Percentiles rank a stretch among this genome's conserved stretches.
Conservation (phyloP, 2,797 vertebrate species). For the Pteronotus mesoamericanus region DNA sequence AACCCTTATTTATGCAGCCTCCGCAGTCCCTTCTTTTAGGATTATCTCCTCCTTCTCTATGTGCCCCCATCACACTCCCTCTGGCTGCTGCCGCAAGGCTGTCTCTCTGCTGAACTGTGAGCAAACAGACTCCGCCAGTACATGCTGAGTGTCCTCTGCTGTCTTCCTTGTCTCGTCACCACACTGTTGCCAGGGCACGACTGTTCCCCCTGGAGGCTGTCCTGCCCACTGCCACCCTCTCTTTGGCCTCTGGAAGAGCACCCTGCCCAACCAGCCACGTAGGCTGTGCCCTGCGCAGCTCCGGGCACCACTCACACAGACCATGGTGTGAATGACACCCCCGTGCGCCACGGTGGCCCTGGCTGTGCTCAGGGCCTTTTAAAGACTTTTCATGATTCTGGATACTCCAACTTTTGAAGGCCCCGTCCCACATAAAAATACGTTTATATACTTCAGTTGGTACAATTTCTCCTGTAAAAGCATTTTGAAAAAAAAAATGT, state of each 20-base stretch:
- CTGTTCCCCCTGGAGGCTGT: neutral
- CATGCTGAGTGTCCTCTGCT: neutral
- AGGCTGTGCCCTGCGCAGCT: neutral
- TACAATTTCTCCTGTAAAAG: slow-evolving; percentile 22
- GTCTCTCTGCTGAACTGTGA: neutral
- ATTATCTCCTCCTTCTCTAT: neutral
- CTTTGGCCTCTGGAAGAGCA: neutral
- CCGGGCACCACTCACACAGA: neutral
- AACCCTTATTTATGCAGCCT: neutral
- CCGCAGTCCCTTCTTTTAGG: slow-evolving; percentile 12
- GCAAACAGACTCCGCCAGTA: neutral
- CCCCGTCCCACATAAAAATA: neutral
- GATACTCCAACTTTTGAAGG: neutral
- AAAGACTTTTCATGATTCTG: neutral
- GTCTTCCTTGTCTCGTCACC: neutral
- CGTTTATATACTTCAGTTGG: neutral
- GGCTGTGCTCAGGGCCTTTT: neutral
- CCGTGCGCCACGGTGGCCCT: fast-evolving
- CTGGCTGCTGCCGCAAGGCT: neutral
- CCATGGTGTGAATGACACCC: fast-evolving
- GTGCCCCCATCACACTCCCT: neutral
- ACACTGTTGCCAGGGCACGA: neutral
- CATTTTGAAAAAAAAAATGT: slow-evolving; percentile 55
- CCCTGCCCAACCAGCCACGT: neutral
- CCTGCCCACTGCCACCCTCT: neutral